Percentiles rank a stretch among this genome's conserved stretches.
phyloP scores from a whole-genome alignment of 2,888 invertebrate species.

The Agrotis segetum region DNA sequence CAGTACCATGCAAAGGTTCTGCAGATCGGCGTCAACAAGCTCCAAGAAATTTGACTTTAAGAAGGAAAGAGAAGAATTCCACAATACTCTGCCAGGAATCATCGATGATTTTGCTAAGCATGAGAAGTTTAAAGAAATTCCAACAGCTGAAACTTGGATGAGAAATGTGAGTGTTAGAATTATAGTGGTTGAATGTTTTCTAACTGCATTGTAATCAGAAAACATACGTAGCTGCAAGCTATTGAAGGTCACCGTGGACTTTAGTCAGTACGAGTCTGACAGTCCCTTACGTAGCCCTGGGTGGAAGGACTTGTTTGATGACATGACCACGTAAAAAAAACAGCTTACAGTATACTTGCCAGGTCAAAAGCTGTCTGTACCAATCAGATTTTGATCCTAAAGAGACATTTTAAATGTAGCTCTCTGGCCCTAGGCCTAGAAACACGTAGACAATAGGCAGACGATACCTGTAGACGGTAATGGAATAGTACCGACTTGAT shows the following conservation, averaged over 20 bases:
- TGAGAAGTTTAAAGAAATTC: slow-evolving; percentile 61
- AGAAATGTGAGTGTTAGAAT: slow-evolving; percentile 55
- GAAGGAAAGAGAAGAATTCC: slow-evolving; percentile 54
- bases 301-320: no score
- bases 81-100: slow-evolving; percentile 56
- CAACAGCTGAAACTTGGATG: slow-evolving; percentile 63
- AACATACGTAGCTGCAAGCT: background rate
- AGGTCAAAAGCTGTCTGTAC: background rate
- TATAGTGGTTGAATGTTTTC: background rate
- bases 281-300: no score
- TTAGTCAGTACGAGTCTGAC: no score
- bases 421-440: background rate
- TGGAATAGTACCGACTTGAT: slow-evolving; percentile 10
- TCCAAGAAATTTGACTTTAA: slow-evolving; percentile 46
- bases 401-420: background rate
- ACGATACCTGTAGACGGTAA: no score
- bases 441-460: no score
- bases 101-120: slow-evolving; percentile 56
- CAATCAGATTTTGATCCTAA: no score
- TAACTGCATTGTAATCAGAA: background rate
- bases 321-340: no score
- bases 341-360: background rate
- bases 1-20: slow-evolving; percentile 30
- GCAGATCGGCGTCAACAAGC: slow-evolving; percentile 9
- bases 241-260: no score